A percentile compares a stretch with the other conserved stretches of the same genome.
These are phyloP conservation scores for Thrips palmi DNA, from an alignment of 1,140 invertebrate species.

Conservation along the genomic window DNA sequence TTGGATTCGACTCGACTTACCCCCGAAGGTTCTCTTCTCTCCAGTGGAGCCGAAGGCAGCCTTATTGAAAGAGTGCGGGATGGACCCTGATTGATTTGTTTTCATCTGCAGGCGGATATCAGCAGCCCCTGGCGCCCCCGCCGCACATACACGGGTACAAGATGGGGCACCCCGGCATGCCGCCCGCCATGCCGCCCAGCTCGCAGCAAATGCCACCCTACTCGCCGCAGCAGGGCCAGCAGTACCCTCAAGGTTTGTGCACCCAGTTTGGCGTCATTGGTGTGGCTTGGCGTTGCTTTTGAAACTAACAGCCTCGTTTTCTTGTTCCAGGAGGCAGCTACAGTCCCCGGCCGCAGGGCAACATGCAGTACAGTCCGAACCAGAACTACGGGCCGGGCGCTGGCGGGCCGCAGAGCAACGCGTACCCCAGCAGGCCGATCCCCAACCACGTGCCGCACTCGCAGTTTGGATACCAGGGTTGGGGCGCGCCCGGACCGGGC, in stretches of 20 bases:
- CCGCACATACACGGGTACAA: conserved; percentile 37
- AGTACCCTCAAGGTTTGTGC: conserved; percentile 26
- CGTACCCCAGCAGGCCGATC: conserved; percentile 29
- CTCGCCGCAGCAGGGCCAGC: conserved; percentile 22
- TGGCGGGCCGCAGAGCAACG: conserved; percentile 24
- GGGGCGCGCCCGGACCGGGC: conserved; percentile 17
- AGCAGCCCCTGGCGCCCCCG: conserved; percentile 40
- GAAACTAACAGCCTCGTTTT: not conserved
- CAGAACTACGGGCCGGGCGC: conserved; percentile 28
- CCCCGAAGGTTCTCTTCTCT: no score
- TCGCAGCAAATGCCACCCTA: conserved; percentile 18
- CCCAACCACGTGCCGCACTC: conserved; percentile 31
- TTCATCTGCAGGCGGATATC: conserved; percentile 29
- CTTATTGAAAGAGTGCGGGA: not conserved
- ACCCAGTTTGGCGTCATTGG: conserved; percentile 12
- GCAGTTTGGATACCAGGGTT: conserved; percentile 23
- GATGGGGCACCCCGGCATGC: conserved; percentile 25
- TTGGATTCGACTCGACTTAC: no score
- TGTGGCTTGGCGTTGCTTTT: conserved; percentile 13
- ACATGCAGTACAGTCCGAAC: conserved; percentile 22
- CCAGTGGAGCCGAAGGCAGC: no score
- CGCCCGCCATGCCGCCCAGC: conserved; percentile 25
- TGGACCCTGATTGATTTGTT: conserved; percentile 10
- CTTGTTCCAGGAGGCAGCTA: conserved; percentile 26
- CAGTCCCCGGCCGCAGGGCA: conserved; percentile 31